phyloP scores from a whole-genome alignment of 2,113 vertebrate genomes.

The Brachypteracias leptosomus region DNA sequence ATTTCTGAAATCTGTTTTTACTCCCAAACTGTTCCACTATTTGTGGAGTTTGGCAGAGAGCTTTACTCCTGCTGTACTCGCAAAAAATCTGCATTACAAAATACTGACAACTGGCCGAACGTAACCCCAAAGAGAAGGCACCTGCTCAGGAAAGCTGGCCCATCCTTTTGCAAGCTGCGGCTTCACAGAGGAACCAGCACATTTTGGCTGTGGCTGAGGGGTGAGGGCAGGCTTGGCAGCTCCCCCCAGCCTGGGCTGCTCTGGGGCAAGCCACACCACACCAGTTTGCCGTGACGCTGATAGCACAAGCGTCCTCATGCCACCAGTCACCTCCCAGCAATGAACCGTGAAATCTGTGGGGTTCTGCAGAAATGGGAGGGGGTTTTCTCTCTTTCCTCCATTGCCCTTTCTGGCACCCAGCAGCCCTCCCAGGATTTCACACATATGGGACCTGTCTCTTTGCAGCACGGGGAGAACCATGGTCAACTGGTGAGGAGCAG shows the following conservation, averaged over 20 bases:
- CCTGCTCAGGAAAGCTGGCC: slow-evolving; percentile 28
- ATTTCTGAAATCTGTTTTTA: slow-evolving; percentile 60
- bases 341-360: background rate
- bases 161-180: background rate
- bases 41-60: slow-evolving; percentile 43
- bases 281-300: fast-evolving
- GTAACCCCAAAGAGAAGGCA: slow-evolving; percentile 8
- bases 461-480: fast-evolving
- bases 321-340: background rate
- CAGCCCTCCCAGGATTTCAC: background rate
- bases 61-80: slow-evolving; percentile 34
- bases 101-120: background rate
- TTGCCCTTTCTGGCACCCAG: background rate
- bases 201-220: background rate
- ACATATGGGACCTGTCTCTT: background rate
- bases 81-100: slow-evolving; percentile 26
- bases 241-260: background rate
- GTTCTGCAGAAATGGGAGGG: background rate
- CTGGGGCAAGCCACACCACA: background rate
- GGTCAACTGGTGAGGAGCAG: background rate
- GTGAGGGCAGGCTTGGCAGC: background rate
- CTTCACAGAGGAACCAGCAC: background rate
- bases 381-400: background rate
- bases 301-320: background rate
- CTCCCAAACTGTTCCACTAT: slow-evolving; percentile 48